A percentile compares a stretch with the other conserved stretches of the same genome.
Conservation (phyloP, 2,888 invertebrate species). For the Tholera decimalis region DNA sequence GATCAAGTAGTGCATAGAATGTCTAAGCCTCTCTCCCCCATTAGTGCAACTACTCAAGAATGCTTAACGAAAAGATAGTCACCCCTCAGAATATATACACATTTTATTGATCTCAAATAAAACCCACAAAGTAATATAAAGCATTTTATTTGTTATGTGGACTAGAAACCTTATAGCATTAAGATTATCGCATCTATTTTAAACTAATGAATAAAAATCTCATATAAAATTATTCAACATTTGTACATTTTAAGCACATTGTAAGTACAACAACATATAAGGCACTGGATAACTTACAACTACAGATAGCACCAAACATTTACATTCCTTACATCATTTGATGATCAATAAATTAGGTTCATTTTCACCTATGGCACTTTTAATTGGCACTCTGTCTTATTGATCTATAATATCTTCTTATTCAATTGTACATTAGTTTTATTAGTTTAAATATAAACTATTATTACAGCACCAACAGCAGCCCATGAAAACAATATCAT, state of each 20-base stretch:
- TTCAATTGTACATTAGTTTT: conserved; percentile 1
- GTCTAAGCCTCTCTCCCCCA: background rate
- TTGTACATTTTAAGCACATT: conserved; percentile 77
- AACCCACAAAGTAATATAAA: conserved; percentile 74
- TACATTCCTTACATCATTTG: conserved; percentile 42
- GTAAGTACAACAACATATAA: conserved; percentile 82
- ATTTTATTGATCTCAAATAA: conserved; percentile 58
- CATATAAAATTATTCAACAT: conserved; percentile 81
- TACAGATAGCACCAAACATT: conserved; percentile 69
- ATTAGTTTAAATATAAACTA: background rate
- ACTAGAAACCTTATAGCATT: conserved; percentile 87
- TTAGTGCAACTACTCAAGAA: conserved; percentile 1
- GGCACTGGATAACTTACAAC: conserved; percentile 75
- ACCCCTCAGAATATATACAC: conserved; percentile 14
- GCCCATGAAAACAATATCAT: background rate
- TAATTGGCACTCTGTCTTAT: conserved; percentile 36
- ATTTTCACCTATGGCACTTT: conserved; percentile 45
- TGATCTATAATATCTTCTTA: background rate
- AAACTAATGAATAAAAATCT: conserved; percentile 77
- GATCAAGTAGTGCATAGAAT: background rate
- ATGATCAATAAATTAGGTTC: conserved; percentile 17
- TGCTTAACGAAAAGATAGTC: background rate
- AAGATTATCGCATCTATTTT: conserved; percentile 73
- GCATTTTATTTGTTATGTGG: conserved; percentile 87
- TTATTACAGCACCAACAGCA: conserved; percentile 1